A percentile compares a stretch with the other conserved stretches of the same genome.
Conservation (phyloP, 2,888 invertebrate genomes). For the Agrochola lota region DNA sequence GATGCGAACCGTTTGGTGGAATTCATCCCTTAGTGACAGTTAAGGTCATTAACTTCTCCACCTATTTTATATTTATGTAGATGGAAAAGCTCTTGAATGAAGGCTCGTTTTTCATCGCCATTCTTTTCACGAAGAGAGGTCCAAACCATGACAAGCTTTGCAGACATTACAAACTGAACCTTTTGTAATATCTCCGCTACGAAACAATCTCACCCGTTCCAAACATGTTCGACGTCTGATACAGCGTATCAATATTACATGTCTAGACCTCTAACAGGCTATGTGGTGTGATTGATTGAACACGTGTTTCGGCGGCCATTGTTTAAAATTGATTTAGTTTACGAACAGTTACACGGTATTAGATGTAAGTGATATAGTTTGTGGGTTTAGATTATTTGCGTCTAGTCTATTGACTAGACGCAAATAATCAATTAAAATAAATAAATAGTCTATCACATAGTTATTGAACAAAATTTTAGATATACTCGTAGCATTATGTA, state of each 20-base stretch:
- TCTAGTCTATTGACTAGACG: too few relatives aligned
- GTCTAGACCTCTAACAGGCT: constrained; percentile 30
- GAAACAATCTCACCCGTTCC: constrained; percentile 13
- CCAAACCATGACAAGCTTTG: too few relatives aligned
- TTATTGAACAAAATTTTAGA: too few relatives aligned
- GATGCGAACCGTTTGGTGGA: too few relatives aligned
- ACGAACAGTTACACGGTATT: neutral
- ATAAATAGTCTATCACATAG: too few relatives aligned
- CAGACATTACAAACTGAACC: neutral
- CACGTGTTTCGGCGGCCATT: neutral
- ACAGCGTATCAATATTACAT: constrained; percentile 26
- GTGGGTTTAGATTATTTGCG: neutral
- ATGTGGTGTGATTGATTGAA: constrained; percentile 34
- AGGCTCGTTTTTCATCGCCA: neutral
- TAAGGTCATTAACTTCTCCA: too few relatives aligned
- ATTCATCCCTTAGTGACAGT: too few relatives aligned
- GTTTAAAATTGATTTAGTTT: constrained; percentile 38
- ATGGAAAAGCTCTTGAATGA: neutral
- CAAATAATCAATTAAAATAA: too few relatives aligned
- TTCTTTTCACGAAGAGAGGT: too few relatives aligned
- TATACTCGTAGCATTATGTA: too few relatives aligned
- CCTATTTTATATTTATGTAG: too few relatives aligned
- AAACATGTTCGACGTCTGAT: constrained; percentile 5
- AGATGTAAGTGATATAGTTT: neutral
- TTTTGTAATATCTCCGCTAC: neutral